Evolutionary conservation across 2,888 invertebrate genomes (phyloP), one percentile per base, ranked within the genome.

Genomic region (Mylabris sibirica): DNA sequence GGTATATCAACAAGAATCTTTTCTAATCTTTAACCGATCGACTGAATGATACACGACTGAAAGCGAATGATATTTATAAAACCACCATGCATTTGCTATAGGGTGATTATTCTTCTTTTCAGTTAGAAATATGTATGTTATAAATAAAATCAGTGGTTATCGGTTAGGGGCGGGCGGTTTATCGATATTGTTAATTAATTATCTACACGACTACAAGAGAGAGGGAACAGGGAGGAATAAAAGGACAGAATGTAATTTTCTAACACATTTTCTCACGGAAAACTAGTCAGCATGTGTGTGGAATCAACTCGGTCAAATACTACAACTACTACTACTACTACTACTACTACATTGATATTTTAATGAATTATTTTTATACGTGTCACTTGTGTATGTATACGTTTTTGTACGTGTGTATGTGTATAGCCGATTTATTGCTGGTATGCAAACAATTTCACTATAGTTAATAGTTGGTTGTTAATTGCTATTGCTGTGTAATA

Each of bases 181-280:
- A 66, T 64, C 63, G 72, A 72, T 75, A 68, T 67, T 63, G 71
- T 71, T 72, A 75, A 75, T 75, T 75, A 75, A 75, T 75, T 73
- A 73, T 24, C 57, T 12, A 22, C 24, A 57, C 11, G 14, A 30
- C 30, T 20, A 20, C 20, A 11, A 8, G n/a, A n/a, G n/a, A n/a
- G n/a, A n/a, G n/a, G n/a, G n/a, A n/a, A n/a, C n/a, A n/a, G n/a
- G n/a, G n/a, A n/a, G n/a, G n/a, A n/a, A n/a, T n/a, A n/a, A n/a
- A n/a, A n/a, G 64, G 61, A 69, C 69, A 38, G 12, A 44, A 44
- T n/a, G 17, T 17, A 44, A n/a, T 3, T 38, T 12, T 38, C 12
- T 12, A 12, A 11, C 8, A 11, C 9, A 30, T 35, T 60, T 60
- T 35, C 35, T 30, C 53, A 53, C 22, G 61, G 34, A 34, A 61